phyloP scores from a whole-genome alignment of 2,888 invertebrate species.

The Coelinius sp. region DNA sequence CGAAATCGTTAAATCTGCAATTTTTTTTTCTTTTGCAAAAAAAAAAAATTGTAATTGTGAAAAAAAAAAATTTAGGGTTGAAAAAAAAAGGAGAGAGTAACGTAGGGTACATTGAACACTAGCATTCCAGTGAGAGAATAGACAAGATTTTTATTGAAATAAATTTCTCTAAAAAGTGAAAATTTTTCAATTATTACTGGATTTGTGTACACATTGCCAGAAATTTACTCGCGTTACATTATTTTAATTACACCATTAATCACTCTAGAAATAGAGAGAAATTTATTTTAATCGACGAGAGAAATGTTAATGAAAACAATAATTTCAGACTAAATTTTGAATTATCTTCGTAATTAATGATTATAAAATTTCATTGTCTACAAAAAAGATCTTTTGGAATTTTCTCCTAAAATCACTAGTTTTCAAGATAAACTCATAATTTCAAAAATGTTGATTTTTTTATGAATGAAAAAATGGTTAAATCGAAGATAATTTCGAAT shows the following conservation, averaged over 20 bases:
- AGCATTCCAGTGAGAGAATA: background rate
- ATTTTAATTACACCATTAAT: background rate
- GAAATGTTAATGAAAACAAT: background rate
- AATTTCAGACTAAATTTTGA: too few species aligned
- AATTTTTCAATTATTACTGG: too few species aligned
- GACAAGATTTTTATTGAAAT: background rate
- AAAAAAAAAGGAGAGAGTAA: slow-evolving; percentile 10
- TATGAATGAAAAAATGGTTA: too few species aligned
- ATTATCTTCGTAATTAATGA: too few species aligned
- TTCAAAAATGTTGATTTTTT: too few species aligned
- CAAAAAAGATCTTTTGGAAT: too few species aligned
- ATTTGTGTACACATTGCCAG: slow-evolving; percentile 17
- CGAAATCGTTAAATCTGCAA: background rate
- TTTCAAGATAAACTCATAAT: too few species aligned
- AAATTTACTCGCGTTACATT: slow-evolving; percentile 13
- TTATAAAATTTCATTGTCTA: too few species aligned
- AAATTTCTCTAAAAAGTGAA: background rate
- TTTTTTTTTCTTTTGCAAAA: too few species aligned
- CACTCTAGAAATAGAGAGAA: background rate
- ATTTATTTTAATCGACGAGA: background rate
- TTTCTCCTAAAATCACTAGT: too few species aligned
- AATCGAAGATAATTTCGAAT: too few species aligned
- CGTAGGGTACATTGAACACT: background rate
- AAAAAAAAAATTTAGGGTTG: background rate
- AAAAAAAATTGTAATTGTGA: too few species aligned